phyloP scores from a whole-genome alignment of 2,113 vertebrate species.

The Cercopithecus mona region DNA sequence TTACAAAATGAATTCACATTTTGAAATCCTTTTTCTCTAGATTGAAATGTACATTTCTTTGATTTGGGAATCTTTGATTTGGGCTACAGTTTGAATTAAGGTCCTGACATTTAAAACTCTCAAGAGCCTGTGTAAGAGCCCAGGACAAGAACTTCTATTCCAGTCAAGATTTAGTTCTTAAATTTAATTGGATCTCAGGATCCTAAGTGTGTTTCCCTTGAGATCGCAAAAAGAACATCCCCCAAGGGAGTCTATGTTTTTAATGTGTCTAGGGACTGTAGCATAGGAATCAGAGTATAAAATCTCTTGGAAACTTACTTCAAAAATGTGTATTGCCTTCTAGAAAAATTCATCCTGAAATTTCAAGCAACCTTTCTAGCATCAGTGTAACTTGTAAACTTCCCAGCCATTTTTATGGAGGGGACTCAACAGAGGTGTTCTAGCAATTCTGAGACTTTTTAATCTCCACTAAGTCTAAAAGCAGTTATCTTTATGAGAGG shows the following conservation, averaged over 20 bases:
- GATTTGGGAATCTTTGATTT: constrained; percentile 39
- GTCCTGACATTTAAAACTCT: constrained; percentile 48
- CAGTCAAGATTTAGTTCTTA: constrained; percentile 8
- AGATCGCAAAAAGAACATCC: constrained; percentile 7
- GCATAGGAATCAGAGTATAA: constrained; percentile 43
- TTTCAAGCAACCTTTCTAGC: constrained; percentile 25
- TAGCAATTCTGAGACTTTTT: constrained; percentile 2
- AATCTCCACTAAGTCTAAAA: not conserved
- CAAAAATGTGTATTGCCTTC: constrained; percentile 36
- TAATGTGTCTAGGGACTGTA: not conserved
- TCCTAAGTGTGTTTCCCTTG: constrained; percentile 43
- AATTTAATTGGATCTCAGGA: constrained; percentile 39
- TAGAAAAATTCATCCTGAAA: constrained; percentile 52
- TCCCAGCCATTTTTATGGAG: not conserved
- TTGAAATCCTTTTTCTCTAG: constrained; percentile 38
- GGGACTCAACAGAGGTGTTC: not conserved
- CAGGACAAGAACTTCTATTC: constrained; percentile 23
- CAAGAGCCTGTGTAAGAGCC: not conserved
- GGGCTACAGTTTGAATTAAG: constrained; percentile 36
- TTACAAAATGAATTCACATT: constrained; percentile 38
- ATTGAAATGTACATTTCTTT: constrained; percentile 52
- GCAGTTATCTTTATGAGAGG: not conserved
- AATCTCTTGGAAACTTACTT: constrained; percentile 50
- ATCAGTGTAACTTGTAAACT: not conserved
- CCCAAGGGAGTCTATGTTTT: not conserved